A percentile compares a stretch with the other conserved stretches of the same genome.
phyloP scores from a whole-genome alignment of 2,113 vertebrate genomes.

The Eidolon helvum region DNA sequence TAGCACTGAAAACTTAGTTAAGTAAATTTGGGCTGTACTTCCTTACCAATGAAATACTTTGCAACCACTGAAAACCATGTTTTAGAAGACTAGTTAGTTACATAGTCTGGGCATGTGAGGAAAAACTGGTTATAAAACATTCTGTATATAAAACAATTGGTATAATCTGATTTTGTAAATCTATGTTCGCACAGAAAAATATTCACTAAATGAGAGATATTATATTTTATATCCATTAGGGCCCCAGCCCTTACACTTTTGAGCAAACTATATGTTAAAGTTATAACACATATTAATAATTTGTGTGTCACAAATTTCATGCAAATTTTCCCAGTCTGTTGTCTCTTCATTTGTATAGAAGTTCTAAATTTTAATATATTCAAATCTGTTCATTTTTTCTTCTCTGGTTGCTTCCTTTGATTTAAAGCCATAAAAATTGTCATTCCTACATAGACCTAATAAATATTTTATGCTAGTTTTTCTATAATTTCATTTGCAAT shows the following conservation, averaged over 20 bases:
- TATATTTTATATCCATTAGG: not conserved
- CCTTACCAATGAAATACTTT: not conserved
- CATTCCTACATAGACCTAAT: not conserved
- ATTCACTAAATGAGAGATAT: not conserved
- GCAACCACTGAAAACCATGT: not conserved
- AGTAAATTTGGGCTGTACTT: not conserved
- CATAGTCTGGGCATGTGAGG: not conserved
- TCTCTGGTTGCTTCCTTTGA: not conserved
- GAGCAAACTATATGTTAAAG: not conserved
- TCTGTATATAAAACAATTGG: not conserved
- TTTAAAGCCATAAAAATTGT: not conserved
- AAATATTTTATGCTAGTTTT: not conserved
- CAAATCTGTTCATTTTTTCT: not conserved
- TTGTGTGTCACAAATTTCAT: not conserved
- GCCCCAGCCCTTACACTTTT: not conserved
- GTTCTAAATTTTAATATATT: conserved; percentile 34
- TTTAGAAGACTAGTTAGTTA: not conserved
- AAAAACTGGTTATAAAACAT: not conserved
- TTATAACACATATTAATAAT: not conserved
- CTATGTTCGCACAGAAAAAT: not conserved
- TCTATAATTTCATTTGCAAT: not conserved
- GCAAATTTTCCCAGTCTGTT: not conserved
- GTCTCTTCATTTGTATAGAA: not conserved
- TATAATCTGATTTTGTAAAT: not conserved
- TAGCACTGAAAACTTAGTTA: not conserved